Evolutionary conservation across 2,113 vertebrate species (phyloP), one percentile per base, ranked within the genome.

Genomic region (Chaetops frenatus): DNA sequence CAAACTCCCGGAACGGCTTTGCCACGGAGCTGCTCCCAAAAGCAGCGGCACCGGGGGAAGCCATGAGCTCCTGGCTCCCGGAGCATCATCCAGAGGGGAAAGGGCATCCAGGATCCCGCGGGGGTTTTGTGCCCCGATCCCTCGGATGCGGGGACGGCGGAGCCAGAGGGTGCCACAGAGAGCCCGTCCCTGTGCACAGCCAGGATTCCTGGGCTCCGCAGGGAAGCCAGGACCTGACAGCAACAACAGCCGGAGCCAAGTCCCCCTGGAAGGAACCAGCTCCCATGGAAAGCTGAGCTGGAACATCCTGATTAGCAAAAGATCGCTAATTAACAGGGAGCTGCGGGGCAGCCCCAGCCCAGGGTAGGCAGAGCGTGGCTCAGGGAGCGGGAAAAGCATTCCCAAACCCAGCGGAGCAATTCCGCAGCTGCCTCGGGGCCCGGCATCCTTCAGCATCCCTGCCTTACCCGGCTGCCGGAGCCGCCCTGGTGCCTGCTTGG

Each of bases 171-270:
- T 16, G 1, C 61, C 21, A 1, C 76, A 14, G 40, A 3, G 12
- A 0, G 27, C 38, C 40, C 62, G 36, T 20, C 66, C 48, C 54
- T 13, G 76, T 0, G 4, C 16, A 0, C 42, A 24, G 44, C 65
- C 7, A 0, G 74, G 27, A 21, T 14, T 23, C 54, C 67, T 1
- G 74, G 31, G 6, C 1, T 21, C 24, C 4, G 1, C 4, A 0
- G 31, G 36, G 44, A 40, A 87, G 29, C 6, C 3, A 0, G 38
- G 51, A 71, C 15, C 40, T 0, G 4, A 24, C 0, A 1, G 71
- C 57, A 58, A 6, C 31, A 7, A 2, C 6, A 31, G 25, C 33
- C 3, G 0, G 31, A 57, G 27, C 54, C 0, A 4, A 15, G 6
- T 22, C 44, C 51, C 35, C 7, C 11, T 4, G 29, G 38, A 40